Evolutionary conservation across 1,140 invertebrate genomes (phyloP).

Genomic region (Drosophila prosaltans): DNA sequence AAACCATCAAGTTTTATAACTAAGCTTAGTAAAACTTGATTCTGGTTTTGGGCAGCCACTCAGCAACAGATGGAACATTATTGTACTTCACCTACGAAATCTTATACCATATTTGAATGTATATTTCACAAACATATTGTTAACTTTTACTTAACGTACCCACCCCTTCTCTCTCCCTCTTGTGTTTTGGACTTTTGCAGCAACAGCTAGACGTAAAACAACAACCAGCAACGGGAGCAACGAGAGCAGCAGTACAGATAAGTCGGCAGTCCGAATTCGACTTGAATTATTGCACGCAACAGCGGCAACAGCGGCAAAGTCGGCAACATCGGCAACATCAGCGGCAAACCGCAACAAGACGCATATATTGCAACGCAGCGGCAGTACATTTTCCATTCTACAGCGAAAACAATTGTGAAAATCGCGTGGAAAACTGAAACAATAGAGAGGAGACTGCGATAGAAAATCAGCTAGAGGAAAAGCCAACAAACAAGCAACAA

Average conservation of each 20-base stretch:
- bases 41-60: no score
- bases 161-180: conserved; percentile 34
- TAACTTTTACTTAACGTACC: conserved; percentile 58
- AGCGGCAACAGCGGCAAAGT: conserved; percentile 29
- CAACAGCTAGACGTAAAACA: conserved; percentile 63
- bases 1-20: neutral
- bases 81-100: no score
- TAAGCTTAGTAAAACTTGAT: no score
- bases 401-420: conserved; percentile 74
- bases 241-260: conserved; percentile 61
- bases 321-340: conserved; percentile 32
- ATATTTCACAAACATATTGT: conserved; percentile 37
- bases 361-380: conserved; percentile 40
- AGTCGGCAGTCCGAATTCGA: conserved; percentile 73
- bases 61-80: no score
- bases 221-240: conserved; percentile 69
- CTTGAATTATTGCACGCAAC: conserved; percentile 82
- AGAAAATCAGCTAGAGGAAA: conserved; percentile 66
- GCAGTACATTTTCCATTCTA: conserved; percentile 54
- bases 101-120: neutral
- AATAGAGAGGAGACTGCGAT: conserved; percentile 68
- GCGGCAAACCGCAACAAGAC: conserved; percentile 41
- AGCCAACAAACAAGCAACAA: conserved; percentile 34
- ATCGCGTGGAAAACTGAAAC: conserved; percentile 66
- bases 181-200: conserved; percentile 63